These are phyloP conservation scores for Tetraneura akinire DNA, from an alignment of 1,140 invertebrate species.

Conservation along the genomic window DNA sequence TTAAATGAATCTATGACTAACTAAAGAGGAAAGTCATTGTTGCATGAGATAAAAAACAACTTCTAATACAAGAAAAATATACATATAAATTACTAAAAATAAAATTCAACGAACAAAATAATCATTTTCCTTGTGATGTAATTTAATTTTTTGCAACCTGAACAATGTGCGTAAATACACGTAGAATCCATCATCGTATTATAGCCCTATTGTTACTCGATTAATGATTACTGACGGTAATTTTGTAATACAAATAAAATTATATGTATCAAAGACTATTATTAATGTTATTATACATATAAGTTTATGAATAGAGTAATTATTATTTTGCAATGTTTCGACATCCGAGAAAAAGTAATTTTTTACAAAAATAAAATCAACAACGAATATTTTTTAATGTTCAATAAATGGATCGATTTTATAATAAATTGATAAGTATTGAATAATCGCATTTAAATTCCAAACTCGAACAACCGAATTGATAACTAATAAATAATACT, in stretches of 20 bases:
- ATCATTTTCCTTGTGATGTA: conserved; percentile 15
- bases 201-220: background rate
- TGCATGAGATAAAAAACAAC: background rate
- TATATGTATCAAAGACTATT: conserved; percentile 25
- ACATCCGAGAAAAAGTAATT: background rate
- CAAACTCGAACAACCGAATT: background rate
- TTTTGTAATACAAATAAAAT: conserved; percentile 23
- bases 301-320: conserved; percentile 34
- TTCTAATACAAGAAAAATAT: background rate
- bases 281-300: background rate
- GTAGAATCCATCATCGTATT: conserved; percentile 22
- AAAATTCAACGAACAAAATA: background rate
- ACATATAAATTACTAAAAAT: background rate
- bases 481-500: background rate
- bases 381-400: background rate
- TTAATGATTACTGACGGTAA: conserved; percentile 23
- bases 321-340: conserved; percentile 2
- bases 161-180: conserved; percentile 30
- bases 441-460: background rate
- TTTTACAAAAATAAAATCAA: background rate
- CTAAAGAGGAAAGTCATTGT: conserved; percentile 31
- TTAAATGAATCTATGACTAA: background rate
- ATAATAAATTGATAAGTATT: too few species aligned
- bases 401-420: too few species aligned
- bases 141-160: conserved; percentile 5